These are phyloP conservation scores for Acanthopagrus latus DNA, from an alignment of 2,797 vertebrate genomes.

Conservation along the genomic window DNA sequence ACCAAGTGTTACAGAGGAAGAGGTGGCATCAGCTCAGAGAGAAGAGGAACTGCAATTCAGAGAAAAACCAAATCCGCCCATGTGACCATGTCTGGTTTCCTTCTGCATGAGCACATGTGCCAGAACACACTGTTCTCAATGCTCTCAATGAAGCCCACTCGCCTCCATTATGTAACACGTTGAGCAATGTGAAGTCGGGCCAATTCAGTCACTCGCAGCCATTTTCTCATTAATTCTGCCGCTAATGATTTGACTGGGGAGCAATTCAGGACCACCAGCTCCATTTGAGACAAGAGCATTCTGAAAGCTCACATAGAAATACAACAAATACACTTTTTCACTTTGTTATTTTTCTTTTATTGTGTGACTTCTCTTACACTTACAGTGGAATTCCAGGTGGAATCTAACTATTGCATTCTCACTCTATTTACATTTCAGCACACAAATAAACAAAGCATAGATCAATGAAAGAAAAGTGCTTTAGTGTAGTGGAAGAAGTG, in stretches of 20 bases:
- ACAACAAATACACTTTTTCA: background rate
- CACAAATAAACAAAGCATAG: conserved; percentile 46
- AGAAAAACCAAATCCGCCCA: conserved; percentile 88
- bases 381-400: background rate
- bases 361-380: conserved; percentile 11
- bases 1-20: conserved; percentile 51
- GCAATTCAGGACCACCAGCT: background rate
- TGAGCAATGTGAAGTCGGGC: conserved; percentile 27
- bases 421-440: conserved; percentile 58
- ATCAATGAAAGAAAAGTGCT: conserved; percentile 78
- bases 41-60: conserved; percentile 79
- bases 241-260: background rate
- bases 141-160: conserved; percentile 62
- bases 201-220: background rate
- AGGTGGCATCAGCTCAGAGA: conserved; percentile 54
- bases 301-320: background rate
- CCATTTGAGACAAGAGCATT: background rate
- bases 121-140: conserved; percentile 79
- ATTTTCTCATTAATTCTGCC: conserved; percentile 24
- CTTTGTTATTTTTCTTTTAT: conserved; percentile 30
- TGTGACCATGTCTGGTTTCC: conserved; percentile 85
- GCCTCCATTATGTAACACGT: conserved; percentile 65
- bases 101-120: conserved; percentile 65
- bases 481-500: conserved; percentile 91
- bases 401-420: conserved; percentile 11